Evolutionary conservation across 2,797 vertebrate species (phyloP), one percentile per base, ranked within the genome.

Genomic region (Bradypodion ventrale): DNA sequence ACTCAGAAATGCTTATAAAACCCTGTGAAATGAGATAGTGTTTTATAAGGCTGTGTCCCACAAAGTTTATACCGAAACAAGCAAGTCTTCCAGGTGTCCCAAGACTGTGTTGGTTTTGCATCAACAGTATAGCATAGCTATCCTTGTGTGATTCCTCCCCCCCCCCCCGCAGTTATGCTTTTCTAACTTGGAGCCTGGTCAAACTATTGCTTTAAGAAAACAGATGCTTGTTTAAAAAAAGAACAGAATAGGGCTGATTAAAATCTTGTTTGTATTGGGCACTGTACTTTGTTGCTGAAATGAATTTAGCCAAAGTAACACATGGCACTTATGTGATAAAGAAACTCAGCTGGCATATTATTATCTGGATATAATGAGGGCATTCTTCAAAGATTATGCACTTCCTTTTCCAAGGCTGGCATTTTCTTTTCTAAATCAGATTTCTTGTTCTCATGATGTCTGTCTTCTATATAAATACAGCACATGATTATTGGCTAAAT

Each of bases 171-270:
- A n/a, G n/a, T n/a, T n/a, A 3, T n/a, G 59, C 85, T 89, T 80
- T 83, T 9, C 32, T 42, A 40, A 80, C 77, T 44, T 87, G 40
- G 75, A 89, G 87, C 70, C 75, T 75, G 69, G 35, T 75, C 10
- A 44, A 42, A 87, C 6, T 49, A 4, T 42, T 5, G 40, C 35
- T 81, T 60, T 12, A 9, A 60, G 37, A 42, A 42, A 81, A 16
- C 35, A 60, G 49, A 32, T 16, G 7, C n/a, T 56, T 44, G 46
- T 12, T 29, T 37, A 23, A 46, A 66, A n/a, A 66, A 32, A 19
- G 32, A 59, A 10, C 56, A 21, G n/a, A 70, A 72, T 59, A 29
- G 8, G 52, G 52, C 62, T 72, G 75, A 29, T 29, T 19, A 63
- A 84, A 75, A 59, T 44, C 15, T 10, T 79, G 19, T 44, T 56